These are phyloP conservation scores for Arion vulgaris DNA, from an alignment of 1,140 invertebrate genomes.

Conservation along the genomic window DNA sequence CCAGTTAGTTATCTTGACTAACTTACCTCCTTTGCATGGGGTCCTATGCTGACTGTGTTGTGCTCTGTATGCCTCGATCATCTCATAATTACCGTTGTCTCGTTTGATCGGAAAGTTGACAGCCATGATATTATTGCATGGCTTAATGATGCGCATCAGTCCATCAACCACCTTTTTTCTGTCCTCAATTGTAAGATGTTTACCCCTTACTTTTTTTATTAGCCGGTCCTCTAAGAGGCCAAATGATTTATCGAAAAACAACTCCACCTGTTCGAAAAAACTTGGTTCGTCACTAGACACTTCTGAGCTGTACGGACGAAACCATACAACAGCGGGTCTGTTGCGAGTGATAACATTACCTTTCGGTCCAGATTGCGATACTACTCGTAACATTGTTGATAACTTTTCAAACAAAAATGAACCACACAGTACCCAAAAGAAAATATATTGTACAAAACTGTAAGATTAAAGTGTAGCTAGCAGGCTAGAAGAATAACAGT, in stretches of 20 bases:
- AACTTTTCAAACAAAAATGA: background rate
- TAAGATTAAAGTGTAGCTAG: background rate
- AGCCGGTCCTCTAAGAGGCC: slow-evolving; percentile 89
- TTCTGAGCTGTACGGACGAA: background rate
- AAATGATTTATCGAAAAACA: slow-evolving; percentile 70
- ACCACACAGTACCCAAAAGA: background rate
- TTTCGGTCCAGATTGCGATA: slow-evolving; percentile 6
- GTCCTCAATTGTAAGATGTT: slow-evolving; percentile 83
- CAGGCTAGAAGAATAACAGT: background rate
- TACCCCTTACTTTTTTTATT: slow-evolving; percentile 84
- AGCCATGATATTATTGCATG: slow-evolving; percentile 94
- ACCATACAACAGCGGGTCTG: slow-evolving; percentile 1
- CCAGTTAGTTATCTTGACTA: background rate
- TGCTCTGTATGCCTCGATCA: slow-evolving; percentile 96
- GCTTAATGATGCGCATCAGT: slow-evolving; percentile 93
- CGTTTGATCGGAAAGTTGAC: slow-evolving; percentile 94
- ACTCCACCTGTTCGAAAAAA: slow-evolving; percentile 66
- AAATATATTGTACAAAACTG: background rate
- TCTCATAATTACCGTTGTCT: slow-evolving; percentile 96
- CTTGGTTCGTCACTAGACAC: slow-evolving; percentile 35
- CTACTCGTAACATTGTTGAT: slow-evolving; percentile 17
- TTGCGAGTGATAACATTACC: background rate
- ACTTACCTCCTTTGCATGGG: slow-evolving; percentile 95
- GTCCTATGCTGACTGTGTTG: slow-evolving; percentile 97
- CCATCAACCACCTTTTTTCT: slow-evolving; percentile 90